Conservation (phyloP, 2,113 vertebrate species). For the Antennarius striatus region DNA sequence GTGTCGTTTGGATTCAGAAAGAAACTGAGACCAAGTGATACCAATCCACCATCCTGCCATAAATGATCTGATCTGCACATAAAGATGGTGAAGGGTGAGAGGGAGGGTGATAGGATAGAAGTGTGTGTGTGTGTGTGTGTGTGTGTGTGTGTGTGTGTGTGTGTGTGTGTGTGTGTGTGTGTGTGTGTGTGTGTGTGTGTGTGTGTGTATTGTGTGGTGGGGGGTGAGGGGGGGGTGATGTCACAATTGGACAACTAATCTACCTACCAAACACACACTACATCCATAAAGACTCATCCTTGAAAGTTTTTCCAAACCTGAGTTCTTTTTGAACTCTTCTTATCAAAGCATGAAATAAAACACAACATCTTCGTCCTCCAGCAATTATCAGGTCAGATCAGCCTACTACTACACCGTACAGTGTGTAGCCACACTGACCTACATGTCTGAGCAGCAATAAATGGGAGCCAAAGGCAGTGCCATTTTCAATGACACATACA, state of each 20-base stretch:
- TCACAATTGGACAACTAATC: slow-evolving; percentile 27
- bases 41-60: slow-evolving; percentile 61
- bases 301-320: neutral
- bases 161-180: too few relatives aligned
- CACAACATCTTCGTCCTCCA: slow-evolving; percentile 9
- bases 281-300: neutral
- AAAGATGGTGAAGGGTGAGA: slow-evolving; percentile 45
- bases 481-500: slow-evolving; percentile 83
- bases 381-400: slow-evolving; percentile 61
- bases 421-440: slow-evolving; percentile 77
- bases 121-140: too few relatives aligned
- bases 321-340: neutral
- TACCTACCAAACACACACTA: neutral
- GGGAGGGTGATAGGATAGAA: neutral
- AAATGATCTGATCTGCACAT: slow-evolving; percentile 58
- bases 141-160: too few relatives aligned
- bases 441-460: slow-evolving; percentile 81
- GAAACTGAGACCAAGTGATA: slow-evolving; percentile 64
- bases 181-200: neutral
- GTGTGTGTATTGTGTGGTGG: too few relatives aligned
- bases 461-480: slow-evolving; percentile 81
- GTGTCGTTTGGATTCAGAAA: slow-evolving; percentile 37
- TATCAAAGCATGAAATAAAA: slow-evolving; percentile 5
- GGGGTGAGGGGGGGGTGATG: neutral
- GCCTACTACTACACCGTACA: slow-evolving; percentile 54